Evolutionary conservation across 2,113 vertebrate species (phyloP).

Genomic region (Microtus montanus): DNA sequence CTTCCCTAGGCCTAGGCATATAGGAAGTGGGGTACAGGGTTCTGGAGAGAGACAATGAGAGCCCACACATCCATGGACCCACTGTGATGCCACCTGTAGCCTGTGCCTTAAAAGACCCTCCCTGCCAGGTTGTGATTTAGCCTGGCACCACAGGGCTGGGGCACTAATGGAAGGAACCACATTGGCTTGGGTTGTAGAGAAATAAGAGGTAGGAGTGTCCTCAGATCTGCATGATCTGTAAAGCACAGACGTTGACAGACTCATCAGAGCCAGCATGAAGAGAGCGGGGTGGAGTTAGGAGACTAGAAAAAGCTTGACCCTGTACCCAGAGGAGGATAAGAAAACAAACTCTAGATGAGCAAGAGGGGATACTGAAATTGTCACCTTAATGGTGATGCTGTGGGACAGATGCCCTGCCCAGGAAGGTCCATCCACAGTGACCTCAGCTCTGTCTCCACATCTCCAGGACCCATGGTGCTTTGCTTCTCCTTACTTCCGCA

Average conservation of each 20-base stretch:
- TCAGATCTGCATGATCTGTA: neutral
- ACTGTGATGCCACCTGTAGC: no score
- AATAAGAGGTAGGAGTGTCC: neutral
- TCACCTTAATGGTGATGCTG: accelerated
- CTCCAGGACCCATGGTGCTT: no score
- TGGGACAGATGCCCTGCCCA: neutral
- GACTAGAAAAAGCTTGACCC: no score
- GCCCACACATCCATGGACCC: neutral
- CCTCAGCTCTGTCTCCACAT: neutral
- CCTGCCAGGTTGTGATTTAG: neutral
- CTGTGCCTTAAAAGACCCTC: neutral
- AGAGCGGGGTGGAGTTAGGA: neutral
- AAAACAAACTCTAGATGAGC: no score
- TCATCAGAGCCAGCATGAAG: no score
- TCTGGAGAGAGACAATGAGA: neutral
- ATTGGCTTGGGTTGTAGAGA: neutral
- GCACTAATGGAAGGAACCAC: accelerated
- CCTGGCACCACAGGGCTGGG: neutral
- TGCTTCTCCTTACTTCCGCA: no score
- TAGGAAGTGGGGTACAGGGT: neutral
- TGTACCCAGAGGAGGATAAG: no score
- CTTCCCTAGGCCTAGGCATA: neutral
- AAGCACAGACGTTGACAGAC: no score
- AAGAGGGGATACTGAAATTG: neutral
- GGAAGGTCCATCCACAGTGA: neutral